phyloP scores from a whole-genome alignment of 2,113 vertebrate species.

The Sinocyclocheilus maitianheensis region DNA sequence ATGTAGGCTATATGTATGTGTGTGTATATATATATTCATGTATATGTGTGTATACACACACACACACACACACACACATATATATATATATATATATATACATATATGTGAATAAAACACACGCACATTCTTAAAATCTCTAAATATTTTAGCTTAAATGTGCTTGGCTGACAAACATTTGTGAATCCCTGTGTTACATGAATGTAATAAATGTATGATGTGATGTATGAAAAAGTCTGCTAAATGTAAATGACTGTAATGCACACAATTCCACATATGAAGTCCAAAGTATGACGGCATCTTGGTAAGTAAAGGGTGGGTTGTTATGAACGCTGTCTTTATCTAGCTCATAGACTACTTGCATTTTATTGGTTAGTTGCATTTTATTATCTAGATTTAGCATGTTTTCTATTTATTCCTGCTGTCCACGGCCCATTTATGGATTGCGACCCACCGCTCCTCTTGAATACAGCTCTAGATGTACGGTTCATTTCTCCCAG shows the following conservation, averaged over 20 bases:
- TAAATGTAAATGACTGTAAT: background rate
- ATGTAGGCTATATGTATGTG: too few species aligned
- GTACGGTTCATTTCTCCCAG: background rate
- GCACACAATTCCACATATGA: conserved; percentile 1
- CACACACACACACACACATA: too few species aligned
- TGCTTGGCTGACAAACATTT: background rate
- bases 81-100: too few species aligned
- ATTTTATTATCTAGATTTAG: background rate
- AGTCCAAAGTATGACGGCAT: background rate
- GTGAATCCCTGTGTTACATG: background rate
- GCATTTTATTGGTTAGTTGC: background rate
- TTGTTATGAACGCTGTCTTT: background rate
- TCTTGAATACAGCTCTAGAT: background rate
- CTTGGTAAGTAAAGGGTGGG: conserved; percentile 12
- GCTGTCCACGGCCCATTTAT: background rate
- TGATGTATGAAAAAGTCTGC: background rate
- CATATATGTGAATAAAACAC: too few species aligned
- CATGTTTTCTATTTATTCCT: background rate
- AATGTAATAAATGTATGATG: background rate
- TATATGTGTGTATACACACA: too few species aligned
- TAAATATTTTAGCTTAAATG: background rate
- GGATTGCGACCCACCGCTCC: background rate
- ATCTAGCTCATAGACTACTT: background rate
- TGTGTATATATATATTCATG: too few species aligned
- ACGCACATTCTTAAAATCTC: too few species aligned